Base-by-base conservation (phyloP, 1,140 invertebrate genomes). In the Latrodectus geometricus region DNA sequence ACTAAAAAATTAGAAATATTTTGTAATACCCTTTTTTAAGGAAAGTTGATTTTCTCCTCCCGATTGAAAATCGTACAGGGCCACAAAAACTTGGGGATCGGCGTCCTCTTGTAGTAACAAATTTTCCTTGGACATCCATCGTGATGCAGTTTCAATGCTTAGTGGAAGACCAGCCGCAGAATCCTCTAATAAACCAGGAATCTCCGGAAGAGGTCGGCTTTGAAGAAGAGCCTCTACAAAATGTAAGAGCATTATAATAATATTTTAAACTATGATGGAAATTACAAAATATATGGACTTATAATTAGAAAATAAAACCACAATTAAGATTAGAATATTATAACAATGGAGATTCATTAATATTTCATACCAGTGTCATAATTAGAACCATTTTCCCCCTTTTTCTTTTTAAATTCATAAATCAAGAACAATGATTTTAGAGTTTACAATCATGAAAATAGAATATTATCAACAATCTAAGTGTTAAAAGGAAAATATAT, bases 71-170 rank as follows among this genome's bases (percentile, higher is more conserved):
- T 99, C 98, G 91, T 99, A 99, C 77, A 99, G 93, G 20, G 98
- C 98, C 61, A 99, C 97, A 90, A 93, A 93, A 85, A 97, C 93
- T 92, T 96, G 97, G 49, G 95, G 96, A 89, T 98, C 97, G 90
- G 96, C 94, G 89, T 97, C 96, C 12, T 88, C 88, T 74, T 96
- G 89, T 15, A 90, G 94, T 88, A 99, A 92, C 52, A 99, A 94
- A 92, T 99, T 98, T 92, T 99, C 97, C 91, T 97, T 97, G 80
- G 97, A 98, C 80, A 97, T 97, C 97, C 97, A 99, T 92, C 96
- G 88, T 73, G 84, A 86, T 80, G 85, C 79, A 91, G 54, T 92
- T 86, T 88, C 88, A 61, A 82, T 80, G 61, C 74, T 74, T 21
- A 88, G 54, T 17, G 79, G 70, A 49, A 88, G 65, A 61, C 69